Percentiles rank a stretch among this genome's conserved stretches.
Evolutionary conservation across 2,797 vertebrate genomes (phyloP).

Genomic region (Chloroceryle inda): DNA sequence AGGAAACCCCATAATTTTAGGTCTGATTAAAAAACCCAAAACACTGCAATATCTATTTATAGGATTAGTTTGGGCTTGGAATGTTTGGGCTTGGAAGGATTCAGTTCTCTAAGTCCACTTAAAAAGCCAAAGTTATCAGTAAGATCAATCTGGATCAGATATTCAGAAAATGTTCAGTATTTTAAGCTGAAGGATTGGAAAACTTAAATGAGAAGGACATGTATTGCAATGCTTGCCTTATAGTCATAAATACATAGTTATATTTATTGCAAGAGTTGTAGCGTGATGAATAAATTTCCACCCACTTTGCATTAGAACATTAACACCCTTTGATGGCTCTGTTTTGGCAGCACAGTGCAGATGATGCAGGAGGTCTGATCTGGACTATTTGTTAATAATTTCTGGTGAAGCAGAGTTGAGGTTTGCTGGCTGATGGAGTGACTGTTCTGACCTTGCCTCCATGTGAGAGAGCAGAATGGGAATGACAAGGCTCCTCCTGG

Average conservation of each 20-base stretch:
- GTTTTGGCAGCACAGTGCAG: neutral
- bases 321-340: neutral
- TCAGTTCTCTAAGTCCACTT: neutral
- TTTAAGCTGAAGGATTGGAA: neutral
- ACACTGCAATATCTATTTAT: neutral
- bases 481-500: neutral
- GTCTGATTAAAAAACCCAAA: neutral
- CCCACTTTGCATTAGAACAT: neutral
- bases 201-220: neutral
- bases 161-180: neutral
- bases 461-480: neutral
- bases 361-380: neutral
- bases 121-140: neutral
- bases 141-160: neutral
- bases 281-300: neutral
- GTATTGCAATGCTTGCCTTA: neutral
- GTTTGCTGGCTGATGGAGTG: neutral
- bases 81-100: neutral
- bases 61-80: neutral
- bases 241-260: neutral
- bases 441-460: neutral
- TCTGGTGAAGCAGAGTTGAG: neutral
- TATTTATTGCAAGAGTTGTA: neutral
- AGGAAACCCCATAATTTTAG: neutral
- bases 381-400: neutral